phyloP scores from a whole-genome alignment of 2,797 vertebrate genomes.

The Chromobotia macracanthus region DNA sequence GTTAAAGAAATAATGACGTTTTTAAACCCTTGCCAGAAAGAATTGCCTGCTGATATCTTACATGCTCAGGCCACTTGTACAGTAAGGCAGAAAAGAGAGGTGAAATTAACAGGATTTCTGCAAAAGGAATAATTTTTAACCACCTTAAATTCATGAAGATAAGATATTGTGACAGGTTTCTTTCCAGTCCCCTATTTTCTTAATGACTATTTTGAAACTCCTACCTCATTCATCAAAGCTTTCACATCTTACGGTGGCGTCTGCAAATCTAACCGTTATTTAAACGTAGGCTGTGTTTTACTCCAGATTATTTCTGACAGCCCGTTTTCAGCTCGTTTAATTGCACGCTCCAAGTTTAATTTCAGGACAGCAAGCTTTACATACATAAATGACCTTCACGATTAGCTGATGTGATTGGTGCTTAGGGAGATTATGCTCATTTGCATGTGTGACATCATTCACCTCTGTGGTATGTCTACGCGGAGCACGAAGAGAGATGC shows the following conservation, averaged over 20 bases:
- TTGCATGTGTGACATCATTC: constrained; percentile 39
- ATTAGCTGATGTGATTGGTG: constrained; percentile 36
- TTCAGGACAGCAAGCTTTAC: constrained; percentile 44
- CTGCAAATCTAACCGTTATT: constrained; percentile 30
- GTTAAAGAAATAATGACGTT: not conserved
- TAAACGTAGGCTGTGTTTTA: constrained; percentile 26
- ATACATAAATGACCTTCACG: constrained; percentile 47
- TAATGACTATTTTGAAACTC: constrained; percentile 30
- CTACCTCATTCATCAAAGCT: constrained; percentile 33
- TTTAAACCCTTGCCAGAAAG: not conserved
- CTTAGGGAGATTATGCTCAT: constrained; percentile 16
- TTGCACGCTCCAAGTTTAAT: constrained; percentile 43
- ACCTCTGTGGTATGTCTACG: constrained; percentile 10
- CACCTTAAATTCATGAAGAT: constrained; percentile 34
- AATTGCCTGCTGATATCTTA: not conserved
- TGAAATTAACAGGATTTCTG: not conserved
- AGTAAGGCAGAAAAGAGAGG: not conserved
- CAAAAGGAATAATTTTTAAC: constrained; percentile 36
- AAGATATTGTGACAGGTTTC: constrained; percentile 29
- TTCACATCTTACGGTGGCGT: constrained; percentile 40
- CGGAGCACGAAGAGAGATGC: not conserved
- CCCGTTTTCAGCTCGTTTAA: constrained; percentile 42
- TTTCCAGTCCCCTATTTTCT: constrained; percentile 23
- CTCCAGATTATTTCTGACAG: constrained; percentile 51
- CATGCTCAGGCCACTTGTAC: not conserved